Base-by-base conservation (phyloP, 2,113 vertebrate genomes). In the Trematocara unimaculatum region DNA sequence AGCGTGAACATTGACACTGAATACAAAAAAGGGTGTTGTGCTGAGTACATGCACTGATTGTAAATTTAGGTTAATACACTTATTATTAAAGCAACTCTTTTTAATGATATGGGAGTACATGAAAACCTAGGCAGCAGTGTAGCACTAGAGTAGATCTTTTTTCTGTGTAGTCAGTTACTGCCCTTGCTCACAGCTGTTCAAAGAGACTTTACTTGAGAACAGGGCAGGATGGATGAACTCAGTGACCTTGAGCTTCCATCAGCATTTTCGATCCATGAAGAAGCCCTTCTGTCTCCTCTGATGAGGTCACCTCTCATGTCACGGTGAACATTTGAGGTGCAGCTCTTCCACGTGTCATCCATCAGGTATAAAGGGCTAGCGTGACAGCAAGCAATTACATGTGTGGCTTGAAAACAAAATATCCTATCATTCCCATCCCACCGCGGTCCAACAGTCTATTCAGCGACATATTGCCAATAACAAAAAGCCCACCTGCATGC, bases 241-340 rank as follows among this genome's bases (percentile, higher is more conserved):
- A 38, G 54, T 92, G 93, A 94, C 95, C 93, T 95, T 94, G 89
- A 92, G 91, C 83, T 72, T 89, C 85, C 82, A 90, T 95, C 90
- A 92, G 87, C 94, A 89, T 94, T 94, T 92, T 94, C 85, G 72
- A 93, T 93, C 93, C 38, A 33, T 11, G 3, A 51, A 15, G 53
- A 78, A 45, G 72, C 91, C 79, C 72, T 58, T 87, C 89, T 72
- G 45, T 90, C 67, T 56, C 85, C 67, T 29, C 55, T 47, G 6
- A 12, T 78, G 90, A 92, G 94, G 92, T 94, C 93, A 94, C 91
- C 90, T 91, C 93, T 91, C 72, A 77, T 93, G 91, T 91, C 95
- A 86, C 4, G 10, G 64, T 20, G 78, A 89, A 33, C 84, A 51
- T 87, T 88, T 62, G 82, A 86, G 88, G 87, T 94, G 54, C 82